phyloP scores from a whole-genome alignment of 2,888 invertebrate genomes.

The Cosmopolites sordidus region DNA sequence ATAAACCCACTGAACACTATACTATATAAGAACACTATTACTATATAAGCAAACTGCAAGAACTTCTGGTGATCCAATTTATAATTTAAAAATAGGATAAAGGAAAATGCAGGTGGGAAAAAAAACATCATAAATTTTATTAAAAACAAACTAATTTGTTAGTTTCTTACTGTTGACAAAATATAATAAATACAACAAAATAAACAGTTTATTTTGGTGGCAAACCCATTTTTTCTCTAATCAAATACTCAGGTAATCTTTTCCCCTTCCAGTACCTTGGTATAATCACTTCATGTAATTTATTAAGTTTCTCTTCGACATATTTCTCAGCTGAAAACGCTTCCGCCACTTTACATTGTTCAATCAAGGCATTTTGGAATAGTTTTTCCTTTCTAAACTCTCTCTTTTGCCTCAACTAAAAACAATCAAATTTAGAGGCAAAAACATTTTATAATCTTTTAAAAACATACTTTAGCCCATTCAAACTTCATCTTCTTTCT shows the following conservation, averaged over 20 bases:
- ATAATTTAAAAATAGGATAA: too few species aligned
- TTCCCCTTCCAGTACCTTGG: slow-evolving; percentile 53
- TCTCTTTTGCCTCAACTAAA: slow-evolving; percentile 61
- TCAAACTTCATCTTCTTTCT: slow-evolving; percentile 73
- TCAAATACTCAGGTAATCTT: slow-evolving; percentile 62
- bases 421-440: slow-evolving; percentile 26
- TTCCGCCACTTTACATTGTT: slow-evolving; percentile 67
- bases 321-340: slow-evolving; percentile 71
- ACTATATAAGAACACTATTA: too few species aligned
- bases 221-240: slow-evolving; percentile 63
- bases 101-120: too few species aligned
- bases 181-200: too few species aligned
- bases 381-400: slow-evolving; percentile 71
- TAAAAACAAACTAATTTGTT: background rate
- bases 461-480: slow-evolving; percentile 60
- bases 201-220: slow-evolving; percentile 32
- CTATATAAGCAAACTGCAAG: too few species aligned
- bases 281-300: slow-evolving; percentile 43
- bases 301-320: slow-evolving; percentile 59
- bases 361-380: slow-evolving; percentile 68
- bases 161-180: too few species aligned
- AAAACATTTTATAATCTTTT: background rate
- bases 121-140: slow-evolving; percentile 1
- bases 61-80: too few species aligned
- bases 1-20: too few species aligned